Conservation (phyloP, 2,113 vertebrate genomes). For the Epinephelus fuscoguttatus region DNA sequence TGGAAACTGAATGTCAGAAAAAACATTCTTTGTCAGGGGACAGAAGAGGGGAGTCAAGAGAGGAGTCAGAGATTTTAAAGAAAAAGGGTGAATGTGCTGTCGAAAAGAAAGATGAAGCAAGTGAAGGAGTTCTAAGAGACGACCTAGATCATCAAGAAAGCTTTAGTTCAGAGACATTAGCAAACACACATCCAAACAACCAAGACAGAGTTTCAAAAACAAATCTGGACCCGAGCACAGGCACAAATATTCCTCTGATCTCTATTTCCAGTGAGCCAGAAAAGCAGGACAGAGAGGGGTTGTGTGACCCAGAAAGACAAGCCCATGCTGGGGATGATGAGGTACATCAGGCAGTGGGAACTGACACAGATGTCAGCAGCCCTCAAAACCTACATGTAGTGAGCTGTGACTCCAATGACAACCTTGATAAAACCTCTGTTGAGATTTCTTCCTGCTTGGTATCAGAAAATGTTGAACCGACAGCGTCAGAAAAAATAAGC, state of each 20-base stretch:
- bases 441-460: conserved; percentile 15
- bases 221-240: not conserved
- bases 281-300: conserved; percentile 3
- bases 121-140: conserved; percentile 19
- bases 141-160: conserved; percentile 30
- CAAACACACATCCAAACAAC: conserved; percentile 22
- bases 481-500: not conserved
- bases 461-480: conserved; percentile 11
- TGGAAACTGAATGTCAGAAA: conserved; percentile 40
- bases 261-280: conserved; percentile 54
- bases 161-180: not conserved
- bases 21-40: conserved; percentile 18
- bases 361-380: not conserved
- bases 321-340: conserved; percentile 3
- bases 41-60: not conserved
- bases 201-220: conserved; percentile 1
- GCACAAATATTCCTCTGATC: conserved; percentile 52
- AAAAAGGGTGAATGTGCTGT: not conserved
- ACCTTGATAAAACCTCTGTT: not conserved
- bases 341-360: not conserved
- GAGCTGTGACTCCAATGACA: not conserved
- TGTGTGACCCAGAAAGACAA: conserved; percentile 18
- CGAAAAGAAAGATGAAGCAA: conserved; percentile 27
- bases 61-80: conserved; percentile 4
- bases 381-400: not conserved